Conservation (phyloP, 2,888 invertebrate genomes). For the Amorpha juglandis region DNA sequence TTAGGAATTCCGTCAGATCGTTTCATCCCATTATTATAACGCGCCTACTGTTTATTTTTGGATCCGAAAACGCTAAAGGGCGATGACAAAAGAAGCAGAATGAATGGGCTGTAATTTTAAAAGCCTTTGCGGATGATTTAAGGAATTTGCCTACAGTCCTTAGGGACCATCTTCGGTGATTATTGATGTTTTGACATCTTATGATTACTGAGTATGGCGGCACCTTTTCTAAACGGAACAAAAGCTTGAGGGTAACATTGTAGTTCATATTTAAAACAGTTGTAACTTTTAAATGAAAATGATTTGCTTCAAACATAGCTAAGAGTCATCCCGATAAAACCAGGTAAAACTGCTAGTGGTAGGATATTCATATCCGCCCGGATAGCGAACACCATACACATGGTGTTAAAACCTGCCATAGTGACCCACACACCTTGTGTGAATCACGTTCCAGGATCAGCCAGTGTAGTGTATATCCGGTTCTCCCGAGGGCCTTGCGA, state of each 20-base stretch:
- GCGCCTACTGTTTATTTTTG: conserved; percentile 37
- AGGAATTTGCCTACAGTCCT: conserved; percentile 62
- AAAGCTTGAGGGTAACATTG: not conserved
- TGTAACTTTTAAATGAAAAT: too few species aligned
- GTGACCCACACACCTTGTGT: too few species aligned
- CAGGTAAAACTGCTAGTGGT: too few species aligned
- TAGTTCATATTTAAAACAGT: too few species aligned
- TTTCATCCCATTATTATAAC: conserved; percentile 36
- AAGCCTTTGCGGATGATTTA: conserved; percentile 77
- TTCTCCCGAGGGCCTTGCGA: too few species aligned
- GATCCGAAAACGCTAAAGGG: conserved; percentile 65
- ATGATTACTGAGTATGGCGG: conserved; percentile 40
- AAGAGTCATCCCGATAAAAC: too few species aligned
- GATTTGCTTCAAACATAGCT: too few species aligned
- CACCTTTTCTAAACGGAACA: conserved; percentile 7
- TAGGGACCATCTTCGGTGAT: conserved; percentile 61
- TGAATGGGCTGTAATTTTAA: conserved; percentile 81
- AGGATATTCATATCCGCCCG: too few species aligned
- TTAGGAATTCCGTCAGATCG: conserved; percentile 31
- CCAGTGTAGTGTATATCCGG: too few species aligned
- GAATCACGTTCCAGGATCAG: too few species aligned
- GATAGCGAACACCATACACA: too few species aligned
- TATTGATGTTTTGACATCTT: conserved; percentile 81
- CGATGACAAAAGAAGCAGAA: conserved; percentile 74
- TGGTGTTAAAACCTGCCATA: too few species aligned